Base-by-base conservation (phyloP, 2,113 vertebrate species). In the Cettia cetti region DNA sequence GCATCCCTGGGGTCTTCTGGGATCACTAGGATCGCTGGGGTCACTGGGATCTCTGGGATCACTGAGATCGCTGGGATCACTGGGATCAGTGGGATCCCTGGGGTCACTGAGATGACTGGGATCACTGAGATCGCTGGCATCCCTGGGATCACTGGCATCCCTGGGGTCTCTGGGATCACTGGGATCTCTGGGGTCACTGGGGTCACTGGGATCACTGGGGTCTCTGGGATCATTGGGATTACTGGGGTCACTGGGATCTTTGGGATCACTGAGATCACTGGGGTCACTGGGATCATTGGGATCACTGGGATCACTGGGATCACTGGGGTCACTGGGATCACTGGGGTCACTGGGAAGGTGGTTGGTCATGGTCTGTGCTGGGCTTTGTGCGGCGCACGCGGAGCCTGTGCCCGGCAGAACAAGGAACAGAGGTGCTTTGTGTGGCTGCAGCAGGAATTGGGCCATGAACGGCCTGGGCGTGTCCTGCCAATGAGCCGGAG, bases 151-250 rank as follows among this genome's bases (percentile, higher is more conserved):
- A 10, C 47, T 33, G n/a, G n/a, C n/a, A 6, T n/a, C 10, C 2
- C 56, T 3, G 13, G 31, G 20, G 21, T 13, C 2, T 5, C 54
- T 6, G 5, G n/a, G 33, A 12, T 14, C 1, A 4, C 26, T 1
- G 13, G n/a, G 47, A 7, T 13, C 1, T 1, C 14, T 1, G 4
- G 18, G n/a, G n/a, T n/a, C 60, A 35, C 22, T 16, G n/a, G 56
- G 33, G 15, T 14, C 57, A 44, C 42, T 11, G 72, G 72, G 56
- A 44, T 24, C 28, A 14, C 24, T 35, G 74, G 56, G 35, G 18
- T 52, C 45, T 11, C 60, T 4, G 16, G 40, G 40, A 15, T 27
- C 7, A 15, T 14, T 50, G 49, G 47, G 47, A 13, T 24, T 18
- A 22, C 39, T 1, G 5, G 39, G 13, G 5, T 42, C 28, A 31